phyloP scores from a whole-genome alignment of 2,797 vertebrate genomes.

The Prionace glauca region DNA sequence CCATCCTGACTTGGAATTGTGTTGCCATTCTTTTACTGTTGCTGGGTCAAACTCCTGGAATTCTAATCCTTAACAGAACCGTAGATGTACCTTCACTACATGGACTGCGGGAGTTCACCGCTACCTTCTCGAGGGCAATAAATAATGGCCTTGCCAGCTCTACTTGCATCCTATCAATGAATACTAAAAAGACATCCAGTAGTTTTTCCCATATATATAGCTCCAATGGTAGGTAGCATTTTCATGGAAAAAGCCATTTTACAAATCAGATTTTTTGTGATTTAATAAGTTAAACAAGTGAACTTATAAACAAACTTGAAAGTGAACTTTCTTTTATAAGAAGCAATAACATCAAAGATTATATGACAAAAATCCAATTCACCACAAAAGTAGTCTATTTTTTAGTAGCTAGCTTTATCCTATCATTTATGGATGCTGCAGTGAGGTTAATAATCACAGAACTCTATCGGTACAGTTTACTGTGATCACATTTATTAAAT shows the following conservation, averaged over 20 bases:
- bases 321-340: neutral
- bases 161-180: neutral
- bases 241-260: neutral
- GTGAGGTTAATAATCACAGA: neutral
- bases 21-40: no score
- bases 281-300: neutral
- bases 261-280: slow-evolving; percentile 12
- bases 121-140: neutral
- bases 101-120: neutral
- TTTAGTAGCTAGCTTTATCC: neutral
- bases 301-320: neutral
- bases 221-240: neutral
- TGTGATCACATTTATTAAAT: slow-evolving; percentile 8
- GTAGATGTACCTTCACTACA: neutral
- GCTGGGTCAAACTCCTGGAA: neutral
- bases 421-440: neutral
- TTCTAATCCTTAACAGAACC: neutral
- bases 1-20: neutral
- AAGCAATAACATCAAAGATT: neutral
- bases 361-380: neutral
- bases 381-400: neutral
- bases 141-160: neutral
- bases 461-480: neutral
- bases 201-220: neutral
- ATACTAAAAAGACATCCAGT: neutral